Base-by-base conservation (phyloP, 2,888 invertebrate genomes). In the Arge pagana region DNA sequence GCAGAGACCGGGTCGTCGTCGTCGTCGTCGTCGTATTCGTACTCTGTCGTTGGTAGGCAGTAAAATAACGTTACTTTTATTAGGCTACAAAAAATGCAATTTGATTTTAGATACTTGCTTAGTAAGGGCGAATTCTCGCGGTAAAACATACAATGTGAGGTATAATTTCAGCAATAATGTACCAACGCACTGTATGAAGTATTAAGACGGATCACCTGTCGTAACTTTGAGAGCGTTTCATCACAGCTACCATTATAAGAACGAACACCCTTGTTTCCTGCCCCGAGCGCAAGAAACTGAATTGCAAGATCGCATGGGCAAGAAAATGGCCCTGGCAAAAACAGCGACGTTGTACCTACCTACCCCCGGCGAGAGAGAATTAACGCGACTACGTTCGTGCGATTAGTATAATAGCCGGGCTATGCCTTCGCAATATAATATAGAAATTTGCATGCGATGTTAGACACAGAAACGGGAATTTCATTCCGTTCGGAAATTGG, bases 121-220 rank as follows among this genome's bases (percentile, higher is more conserved):
- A 23, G 45, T 33, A 45, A 45, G 23, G 45, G 33, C 33, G 45
- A 19, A 45, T 45, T 45, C 31, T 45, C 45, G 26, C 33, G 45
- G 16, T 33, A 24, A 45, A 45, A 45, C 23, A 33, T 45, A 35
- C 45, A 45, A 45, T 45, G 23, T 33, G 21, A 45, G n/a, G 23
- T 45, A 45, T 21, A 45, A 33, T 45, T 45, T 23, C 16, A 42
- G 42, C 42, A 42, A 42, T 42, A 42, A 28, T 31, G 30, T 31
- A 42, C 6, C 40, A 23, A 39, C 39, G 39, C 31, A 45, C 33
- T 31, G 16, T 24, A 35, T 45, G 15, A 33, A 45, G 33, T 45
- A 45, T 45, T 45, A 45, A 45, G 45, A 45, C 45, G 45, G 33
- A 45, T 45, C 45, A 23, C 45, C 45, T 45, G 45, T 45, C 45